Conservation (phyloP, 2,888 invertebrate genomes). For the Hypena proboscidalis region DNA sequence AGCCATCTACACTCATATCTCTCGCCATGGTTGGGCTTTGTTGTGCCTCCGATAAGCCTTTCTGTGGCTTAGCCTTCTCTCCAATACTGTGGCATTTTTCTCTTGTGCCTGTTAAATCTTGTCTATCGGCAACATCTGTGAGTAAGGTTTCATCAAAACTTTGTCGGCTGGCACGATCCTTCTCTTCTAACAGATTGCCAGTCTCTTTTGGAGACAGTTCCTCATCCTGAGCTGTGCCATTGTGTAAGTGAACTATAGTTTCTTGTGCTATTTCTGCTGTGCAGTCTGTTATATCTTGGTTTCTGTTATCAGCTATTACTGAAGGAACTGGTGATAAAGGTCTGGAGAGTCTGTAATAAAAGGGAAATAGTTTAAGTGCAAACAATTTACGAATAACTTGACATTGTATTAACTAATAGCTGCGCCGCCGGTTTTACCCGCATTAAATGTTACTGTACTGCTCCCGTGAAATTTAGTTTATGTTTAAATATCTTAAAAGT, state of each 20-base stretch:
- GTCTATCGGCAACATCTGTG: slow-evolving; percentile 68
- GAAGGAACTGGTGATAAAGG: slow-evolving; percentile 71
- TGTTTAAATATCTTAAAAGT: too few species aligned
- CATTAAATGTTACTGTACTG: too few species aligned
- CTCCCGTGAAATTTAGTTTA: too few species aligned
- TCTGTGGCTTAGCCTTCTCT: slow-evolving; percentile 77
- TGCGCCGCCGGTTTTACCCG: too few species aligned
- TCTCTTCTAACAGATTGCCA: slow-evolving; percentile 74
- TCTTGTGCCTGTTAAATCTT: slow-evolving; percentile 63
- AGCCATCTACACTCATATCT: slow-evolving; percentile 87
- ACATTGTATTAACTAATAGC: too few species aligned
- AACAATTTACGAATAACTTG: too few species aligned
- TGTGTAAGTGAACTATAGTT: slow-evolving; percentile 47
- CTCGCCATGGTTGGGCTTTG: slow-evolving; percentile 87
- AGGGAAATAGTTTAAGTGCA: slow-evolving; percentile 3
- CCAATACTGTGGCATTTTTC: slow-evolving; percentile 82
- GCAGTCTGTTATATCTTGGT: slow-evolving; percentile 49
- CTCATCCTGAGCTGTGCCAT: slow-evolving; percentile 63
- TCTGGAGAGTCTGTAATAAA: slow-evolving; percentile 71
- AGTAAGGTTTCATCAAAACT: slow-evolving; percentile 75
- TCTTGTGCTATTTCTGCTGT: slow-evolving; percentile 52
- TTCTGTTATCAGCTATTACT: slow-evolving; percentile 47
- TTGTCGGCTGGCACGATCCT: slow-evolving; percentile 74
- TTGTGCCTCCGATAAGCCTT: slow-evolving; percentile 68
- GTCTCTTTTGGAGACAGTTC: slow-evolving; percentile 75